These are phyloP conservation scores for Urocitellus parryii DNA, from an alignment of 2,113 vertebrate species.

Conservation along the genomic window DNA sequence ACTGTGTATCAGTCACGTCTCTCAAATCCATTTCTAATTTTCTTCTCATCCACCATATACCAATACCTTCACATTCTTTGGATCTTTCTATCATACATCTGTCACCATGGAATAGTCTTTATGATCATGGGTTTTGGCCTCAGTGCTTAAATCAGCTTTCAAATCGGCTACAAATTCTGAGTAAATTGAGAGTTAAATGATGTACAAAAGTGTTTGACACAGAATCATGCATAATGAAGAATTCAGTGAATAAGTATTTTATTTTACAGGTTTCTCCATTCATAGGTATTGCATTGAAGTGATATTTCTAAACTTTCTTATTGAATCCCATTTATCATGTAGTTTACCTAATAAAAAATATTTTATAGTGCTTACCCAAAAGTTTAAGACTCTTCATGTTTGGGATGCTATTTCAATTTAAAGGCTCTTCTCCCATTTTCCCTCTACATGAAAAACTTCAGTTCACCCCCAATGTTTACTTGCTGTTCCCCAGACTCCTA, in stretches of 20 bases:
- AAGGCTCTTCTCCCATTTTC: background rate
- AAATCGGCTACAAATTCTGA: background rate
- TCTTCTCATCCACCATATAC: background rate
- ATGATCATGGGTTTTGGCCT: background rate
- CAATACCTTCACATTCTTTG: background rate
- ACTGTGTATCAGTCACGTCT: background rate
- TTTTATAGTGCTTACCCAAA: background rate
- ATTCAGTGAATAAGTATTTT: background rate
- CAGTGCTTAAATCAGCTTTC: background rate
- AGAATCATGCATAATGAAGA: background rate
- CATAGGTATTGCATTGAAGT: background rate
- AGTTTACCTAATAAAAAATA: conserved; percentile 7
- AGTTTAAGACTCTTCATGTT: background rate
- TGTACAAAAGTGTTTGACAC: background rate
- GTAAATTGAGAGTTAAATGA: background rate
- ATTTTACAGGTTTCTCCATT: background rate
- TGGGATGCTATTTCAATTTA: background rate
- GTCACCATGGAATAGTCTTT: background rate
- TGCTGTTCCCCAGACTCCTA: background rate
- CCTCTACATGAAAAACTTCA: background rate
- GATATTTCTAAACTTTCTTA: background rate
- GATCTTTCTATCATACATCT: background rate
- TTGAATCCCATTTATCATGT: background rate
- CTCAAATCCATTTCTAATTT: background rate
- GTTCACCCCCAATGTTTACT: background rate